Percentiles rank a stretch among this genome's conserved stretches.
phyloP scores from a whole-genome alignment of 2,113 vertebrate genomes.

The Podiceps cristatus region DNA sequence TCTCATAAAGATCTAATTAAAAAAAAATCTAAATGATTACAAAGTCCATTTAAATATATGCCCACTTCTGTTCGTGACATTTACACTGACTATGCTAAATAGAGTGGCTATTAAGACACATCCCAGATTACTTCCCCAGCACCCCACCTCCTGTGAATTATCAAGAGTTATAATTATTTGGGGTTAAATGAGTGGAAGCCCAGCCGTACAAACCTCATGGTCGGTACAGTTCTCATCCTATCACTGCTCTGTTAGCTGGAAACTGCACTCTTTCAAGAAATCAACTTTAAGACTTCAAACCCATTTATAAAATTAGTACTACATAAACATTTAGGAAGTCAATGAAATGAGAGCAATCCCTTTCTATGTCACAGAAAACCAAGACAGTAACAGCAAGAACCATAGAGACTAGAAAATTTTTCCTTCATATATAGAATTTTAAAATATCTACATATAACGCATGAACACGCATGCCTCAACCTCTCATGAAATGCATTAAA shows the following conservation, averaged over 20 bases:
- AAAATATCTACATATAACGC: neutral
- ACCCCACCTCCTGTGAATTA: neutral
- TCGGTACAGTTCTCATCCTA: accelerated
- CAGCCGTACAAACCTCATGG: neutral
- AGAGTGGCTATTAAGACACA: neutral
- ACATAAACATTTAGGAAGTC: neutral
- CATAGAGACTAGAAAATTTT: neutral
- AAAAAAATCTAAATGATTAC: accelerated
- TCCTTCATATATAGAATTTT: neutral
- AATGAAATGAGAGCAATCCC: neutral
- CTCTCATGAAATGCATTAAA: neutral
- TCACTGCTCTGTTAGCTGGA: neutral
- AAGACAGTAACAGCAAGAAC: neutral
- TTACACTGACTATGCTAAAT: neutral
- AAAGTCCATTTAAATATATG: neutral
- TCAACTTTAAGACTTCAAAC: neutral
- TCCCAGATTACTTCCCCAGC: neutral
- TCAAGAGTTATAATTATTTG: neutral
- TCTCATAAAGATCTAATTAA: too few relatives aligned
- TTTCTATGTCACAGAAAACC: neutral
- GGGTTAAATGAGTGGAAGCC: neutral
- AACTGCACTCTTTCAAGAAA: neutral
- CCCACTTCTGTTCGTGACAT: neutral
- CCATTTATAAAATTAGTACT: neutral
- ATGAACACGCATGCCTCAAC: accelerated